These are phyloP conservation scores for Hydropotes inermis DNA, from an alignment of 2,113 vertebrate genomes.

Conservation along the genomic window DNA sequence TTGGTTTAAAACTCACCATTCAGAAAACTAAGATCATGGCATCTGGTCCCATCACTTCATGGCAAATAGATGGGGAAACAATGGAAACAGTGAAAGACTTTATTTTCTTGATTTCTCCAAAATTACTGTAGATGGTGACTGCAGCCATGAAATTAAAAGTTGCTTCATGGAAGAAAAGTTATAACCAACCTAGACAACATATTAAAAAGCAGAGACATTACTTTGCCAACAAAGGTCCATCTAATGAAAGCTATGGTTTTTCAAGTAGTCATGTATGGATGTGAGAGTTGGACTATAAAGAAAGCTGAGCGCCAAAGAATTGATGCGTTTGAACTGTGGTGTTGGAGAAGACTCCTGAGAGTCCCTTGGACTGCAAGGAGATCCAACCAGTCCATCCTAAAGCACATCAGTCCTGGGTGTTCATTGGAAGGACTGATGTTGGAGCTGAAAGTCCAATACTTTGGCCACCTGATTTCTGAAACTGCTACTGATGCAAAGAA, in stretches of 20 bases:
- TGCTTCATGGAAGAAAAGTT: background rate
- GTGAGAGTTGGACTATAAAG: background rate
- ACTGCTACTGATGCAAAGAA: background rate
- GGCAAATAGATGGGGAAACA: background rate
- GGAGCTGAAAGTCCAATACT: background rate
- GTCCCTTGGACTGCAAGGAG: background rate
- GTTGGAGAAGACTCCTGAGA: background rate
- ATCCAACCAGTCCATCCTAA: background rate
- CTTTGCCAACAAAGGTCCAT: background rate
- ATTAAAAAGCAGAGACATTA: background rate
- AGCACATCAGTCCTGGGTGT: background rate
- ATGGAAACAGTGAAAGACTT: background rate
- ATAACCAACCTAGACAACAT: background rate
- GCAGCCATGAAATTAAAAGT: background rate
- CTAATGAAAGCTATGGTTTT: background rate
- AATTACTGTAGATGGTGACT: background rate
- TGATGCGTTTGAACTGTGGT: background rate
- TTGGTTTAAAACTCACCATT: background rate
- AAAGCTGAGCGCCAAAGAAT: background rate
- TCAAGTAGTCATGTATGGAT: background rate
- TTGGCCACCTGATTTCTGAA: background rate
- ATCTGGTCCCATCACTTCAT: background rate
- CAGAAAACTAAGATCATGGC: background rate
- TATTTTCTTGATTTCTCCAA: background rate
- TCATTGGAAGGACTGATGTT: background rate